Evolutionary conservation across 1,140 invertebrate species (phyloP).

Genomic region (Bombus waltoni): DNA sequence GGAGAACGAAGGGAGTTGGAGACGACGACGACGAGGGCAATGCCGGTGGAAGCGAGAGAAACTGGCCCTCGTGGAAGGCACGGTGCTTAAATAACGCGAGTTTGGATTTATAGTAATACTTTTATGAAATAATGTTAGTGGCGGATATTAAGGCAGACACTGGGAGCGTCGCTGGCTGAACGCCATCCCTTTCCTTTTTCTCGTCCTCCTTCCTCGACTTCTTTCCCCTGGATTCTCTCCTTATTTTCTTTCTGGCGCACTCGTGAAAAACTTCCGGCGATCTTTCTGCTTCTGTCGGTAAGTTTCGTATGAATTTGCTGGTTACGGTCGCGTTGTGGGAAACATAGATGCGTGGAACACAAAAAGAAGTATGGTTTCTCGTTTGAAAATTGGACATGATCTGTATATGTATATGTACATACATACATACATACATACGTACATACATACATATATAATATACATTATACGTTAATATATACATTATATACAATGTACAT

Average conservation of each 20-base stretch:
- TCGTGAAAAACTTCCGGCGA: conserved; percentile 59
- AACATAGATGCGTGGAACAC: neutral
- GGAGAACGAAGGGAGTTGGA: conserved; percentile 37
- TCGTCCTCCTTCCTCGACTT: conserved; percentile 6
- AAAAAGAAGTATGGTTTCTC: too few relatives aligned
- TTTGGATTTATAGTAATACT: conserved; percentile 83
- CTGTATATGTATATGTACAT: too few relatives aligned
- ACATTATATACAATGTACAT: too few relatives aligned
- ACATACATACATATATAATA: too few relatives aligned
- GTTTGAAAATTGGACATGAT: too few relatives aligned
- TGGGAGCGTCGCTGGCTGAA: conserved; percentile 60
- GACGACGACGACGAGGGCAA: neutral
- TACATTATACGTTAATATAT: too few relatives aligned
- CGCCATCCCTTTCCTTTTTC: conserved; percentile 37
- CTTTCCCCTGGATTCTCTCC: conserved; percentile 44
- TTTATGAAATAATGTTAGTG: conserved; percentile 84
- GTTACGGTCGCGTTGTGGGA: neutral
- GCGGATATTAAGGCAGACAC: conserved; percentile 63
- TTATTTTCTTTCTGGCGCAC: conserved; percentile 62
- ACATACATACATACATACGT: too few relatives aligned
- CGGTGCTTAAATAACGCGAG: conserved; percentile 82
- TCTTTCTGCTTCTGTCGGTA: conserved; percentile 48
- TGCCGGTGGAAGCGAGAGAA: conserved; percentile 4
- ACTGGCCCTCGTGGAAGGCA: conserved; percentile 56
- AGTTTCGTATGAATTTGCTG: conserved; percentile 45